Evolutionary conservation across 2,113 vertebrate species (phyloP).

Genomic region (Ceratotherium simum): DNA sequence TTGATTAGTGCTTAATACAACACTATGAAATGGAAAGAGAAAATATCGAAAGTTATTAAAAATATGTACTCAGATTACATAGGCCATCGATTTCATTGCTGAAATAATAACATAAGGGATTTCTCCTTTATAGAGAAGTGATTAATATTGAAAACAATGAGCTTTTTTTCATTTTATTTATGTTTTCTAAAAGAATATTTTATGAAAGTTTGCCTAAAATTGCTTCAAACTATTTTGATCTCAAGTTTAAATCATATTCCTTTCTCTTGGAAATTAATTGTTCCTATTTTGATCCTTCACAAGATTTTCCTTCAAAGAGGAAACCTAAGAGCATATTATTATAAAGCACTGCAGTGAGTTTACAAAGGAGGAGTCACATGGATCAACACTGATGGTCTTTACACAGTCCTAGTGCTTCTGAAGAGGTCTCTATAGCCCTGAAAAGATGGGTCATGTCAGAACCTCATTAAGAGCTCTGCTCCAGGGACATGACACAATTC

Average conservation of each 20-base stretch:
- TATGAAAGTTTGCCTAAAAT: conserved; percentile 12
- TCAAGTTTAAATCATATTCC: not conserved
- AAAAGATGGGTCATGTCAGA: not conserved
- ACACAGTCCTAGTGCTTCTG: not conserved
- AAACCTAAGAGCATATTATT: not conserved
- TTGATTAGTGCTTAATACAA: not conserved
- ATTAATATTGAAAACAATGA: not conserved
- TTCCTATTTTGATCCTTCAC: not conserved
- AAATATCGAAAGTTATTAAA: not conserved
- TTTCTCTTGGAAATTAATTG: not conserved
- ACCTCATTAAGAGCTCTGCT: not conserved
- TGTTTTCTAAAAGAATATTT: conserved; percentile 17
- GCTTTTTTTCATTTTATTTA: not conserved
- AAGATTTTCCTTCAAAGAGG: not conserved
- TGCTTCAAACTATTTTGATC: not conserved
- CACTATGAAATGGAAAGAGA: not conserved
- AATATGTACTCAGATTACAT: not conserved
- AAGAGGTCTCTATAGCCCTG: not conserved
- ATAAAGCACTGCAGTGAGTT: not conserved
- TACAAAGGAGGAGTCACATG: not conserved
- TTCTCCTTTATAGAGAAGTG: not conserved
- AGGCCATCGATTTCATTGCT: not conserved
- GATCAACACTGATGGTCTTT: not conserved
- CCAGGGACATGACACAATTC: not conserved
- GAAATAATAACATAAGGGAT: not conserved